Base-by-base conservation (phyloP, 2,797 vertebrate genomes). In the Crax fasciolata region DNA sequence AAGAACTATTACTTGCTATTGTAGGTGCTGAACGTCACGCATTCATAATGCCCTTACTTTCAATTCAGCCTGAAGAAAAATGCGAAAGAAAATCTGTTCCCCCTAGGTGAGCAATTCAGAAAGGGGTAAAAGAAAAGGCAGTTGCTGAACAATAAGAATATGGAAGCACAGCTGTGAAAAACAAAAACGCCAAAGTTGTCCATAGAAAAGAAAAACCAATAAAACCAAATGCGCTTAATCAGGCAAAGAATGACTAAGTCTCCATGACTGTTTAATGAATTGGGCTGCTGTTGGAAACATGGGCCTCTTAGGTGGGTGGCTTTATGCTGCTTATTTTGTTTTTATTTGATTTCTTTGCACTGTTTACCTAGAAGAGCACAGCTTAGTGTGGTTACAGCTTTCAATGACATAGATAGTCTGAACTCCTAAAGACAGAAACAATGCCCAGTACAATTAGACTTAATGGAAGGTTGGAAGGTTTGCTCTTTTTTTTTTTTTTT, bases 1-100 rank as follows among this genome's bases (percentile, higher is more conserved):
- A 95, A 96, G 90, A 96, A 74, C 80, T 92, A 82, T 98, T 97
- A 93, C 93, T 97, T 97, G 74, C 54, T 96, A 38, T 84, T 94
- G 89, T 95, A 96, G 87, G 74, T 97, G 94, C 96, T 93, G 92
- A 96, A 85, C 28, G 20, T 52, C 82, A 90, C 63, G 82, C 89
- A 93, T 95, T 95, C 92, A 94, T 93, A 97, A 94, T 70, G 80
- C 83, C 93, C 81, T 95, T 94, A 87, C 80, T 97, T 97, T 90
- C 93, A 92, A 94, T 97, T 95, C 93, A 97, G 72, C 84, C 90
- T 84, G 84, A 95, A 90, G 55, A 72, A 91, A 97, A 97, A 75
- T 24, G 46, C 80, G 73, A 92, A 94, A 97, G 87, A 90, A 84
- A 97, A 96, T 27, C 57, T 84, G 23, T 84, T 94, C 14, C 18